phyloP scores from a whole-genome alignment of 2,797 vertebrate genomes.

The Natrix natrix region DNA sequence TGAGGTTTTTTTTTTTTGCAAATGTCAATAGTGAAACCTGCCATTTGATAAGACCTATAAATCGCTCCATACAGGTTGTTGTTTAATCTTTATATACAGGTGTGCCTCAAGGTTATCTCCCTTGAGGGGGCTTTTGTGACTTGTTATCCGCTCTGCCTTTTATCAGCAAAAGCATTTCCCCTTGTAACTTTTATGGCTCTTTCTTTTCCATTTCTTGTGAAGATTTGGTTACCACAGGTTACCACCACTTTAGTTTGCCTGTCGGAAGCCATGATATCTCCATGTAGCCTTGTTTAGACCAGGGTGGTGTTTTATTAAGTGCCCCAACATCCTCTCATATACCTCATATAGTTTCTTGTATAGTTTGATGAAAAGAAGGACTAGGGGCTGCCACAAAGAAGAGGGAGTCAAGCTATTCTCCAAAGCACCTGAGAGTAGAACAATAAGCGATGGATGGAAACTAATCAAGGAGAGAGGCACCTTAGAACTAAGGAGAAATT shows the following conservation, averaged over 20 bases:
- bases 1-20: constrained; percentile 58
- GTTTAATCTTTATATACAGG: constrained; percentile 74
- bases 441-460: too few relatives aligned
- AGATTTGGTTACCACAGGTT: not conserved
- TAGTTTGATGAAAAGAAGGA: too few relatives aligned
- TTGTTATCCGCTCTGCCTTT: constrained; percentile 62
- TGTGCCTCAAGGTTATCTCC: constrained; percentile 74
- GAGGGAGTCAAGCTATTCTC: too few relatives aligned
- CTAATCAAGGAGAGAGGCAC: too few relatives aligned
- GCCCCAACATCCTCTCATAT: not conserved
- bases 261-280: constrained; percentile 40
- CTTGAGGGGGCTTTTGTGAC: constrained; percentile 62
- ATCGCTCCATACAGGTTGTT: constrained; percentile 58
- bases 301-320: not conserved
- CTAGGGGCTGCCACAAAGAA: too few relatives aligned
- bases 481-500: too few relatives aligned
- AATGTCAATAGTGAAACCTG: constrained; percentile 68
- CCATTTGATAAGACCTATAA: constrained; percentile 67
- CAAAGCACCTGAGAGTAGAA: too few relatives aligned
- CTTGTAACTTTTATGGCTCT: constrained; percentile 59
- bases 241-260: constrained; percentile 1
- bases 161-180: constrained; percentile 66
- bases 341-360: too few relatives aligned
- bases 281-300: not conserved
- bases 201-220: constrained; percentile 46